phyloP scores from a whole-genome alignment of 2,888 invertebrate genomes.

The Volucella inflata region DNA sequence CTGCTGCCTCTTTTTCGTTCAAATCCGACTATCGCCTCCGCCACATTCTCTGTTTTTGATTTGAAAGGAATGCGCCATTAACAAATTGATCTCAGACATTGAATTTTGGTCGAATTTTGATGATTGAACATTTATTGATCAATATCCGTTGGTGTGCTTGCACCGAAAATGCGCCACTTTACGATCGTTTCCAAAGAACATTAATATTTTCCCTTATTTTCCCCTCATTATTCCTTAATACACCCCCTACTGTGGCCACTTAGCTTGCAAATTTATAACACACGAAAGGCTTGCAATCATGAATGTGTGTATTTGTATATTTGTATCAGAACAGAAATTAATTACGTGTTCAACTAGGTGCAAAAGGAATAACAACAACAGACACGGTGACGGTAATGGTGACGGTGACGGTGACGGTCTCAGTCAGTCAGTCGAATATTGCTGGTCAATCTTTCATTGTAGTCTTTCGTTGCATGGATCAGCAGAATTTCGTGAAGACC shows the following conservation, averaged over 20 bases:
- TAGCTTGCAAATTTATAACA: slow-evolving; percentile 15
- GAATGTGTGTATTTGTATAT: background rate
- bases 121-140: too few species aligned
- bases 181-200: too few species aligned
- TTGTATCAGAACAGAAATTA: slow-evolving; percentile 65
- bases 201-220: too few species aligned
- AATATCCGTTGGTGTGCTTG: too few species aligned
- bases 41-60: too few species aligned
- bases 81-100: too few species aligned
- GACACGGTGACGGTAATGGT: background rate
- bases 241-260: background rate
- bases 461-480: slow-evolving; percentile 48
- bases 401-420: slow-evolving; percentile 4
- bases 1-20: too few species aligned
- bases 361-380: slow-evolving; percentile 55
- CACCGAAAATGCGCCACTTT: too few species aligned
- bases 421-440: slow-evolving; percentile 26
- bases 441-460: slow-evolving; percentile 30
- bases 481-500: slow-evolving; percentile 59
- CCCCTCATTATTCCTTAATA: too few species aligned
- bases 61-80: too few species aligned
- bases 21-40: too few species aligned
- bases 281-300: background rate
- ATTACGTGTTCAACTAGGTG: slow-evolving; percentile 70
- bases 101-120: too few species aligned